Evolutionary conservation across 2,113 vertebrate genomes (phyloP).

Genomic region (Laticauda laticaudata): DNA sequence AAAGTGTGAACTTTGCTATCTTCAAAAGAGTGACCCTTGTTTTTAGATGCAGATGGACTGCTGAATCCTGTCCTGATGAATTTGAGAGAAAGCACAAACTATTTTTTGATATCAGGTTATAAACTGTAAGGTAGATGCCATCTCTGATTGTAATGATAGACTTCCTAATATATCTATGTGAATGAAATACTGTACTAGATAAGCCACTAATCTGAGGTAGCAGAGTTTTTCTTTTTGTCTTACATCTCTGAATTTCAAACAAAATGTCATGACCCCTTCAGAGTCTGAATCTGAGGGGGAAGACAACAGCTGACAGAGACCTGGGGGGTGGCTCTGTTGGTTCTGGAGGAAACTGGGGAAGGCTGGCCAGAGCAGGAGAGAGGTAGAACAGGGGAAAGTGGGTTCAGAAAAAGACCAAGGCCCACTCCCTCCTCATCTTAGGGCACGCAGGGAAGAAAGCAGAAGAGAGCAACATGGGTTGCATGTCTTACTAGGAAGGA

Average conservation of each 20-base stretch:
- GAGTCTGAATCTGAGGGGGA: too few species aligned
- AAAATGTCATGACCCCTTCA: neutral
- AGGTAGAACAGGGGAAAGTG: too few species aligned
- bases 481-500: too few species aligned
- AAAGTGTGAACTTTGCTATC: neutral
- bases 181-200: neutral
- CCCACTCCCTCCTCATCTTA: too few species aligned
- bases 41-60: neutral
- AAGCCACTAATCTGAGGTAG: neutral
- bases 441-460: too few species aligned
- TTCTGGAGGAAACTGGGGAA: too few species aligned
- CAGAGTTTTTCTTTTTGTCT: neutral
- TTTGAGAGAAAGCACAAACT: neutral
- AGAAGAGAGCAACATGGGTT: too few species aligned
- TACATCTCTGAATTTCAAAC: neutral
- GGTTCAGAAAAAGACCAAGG: too few species aligned
- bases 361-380: too few species aligned
- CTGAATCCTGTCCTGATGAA: neutral
- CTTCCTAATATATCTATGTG: neutral
- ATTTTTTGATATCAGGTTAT: neutral
- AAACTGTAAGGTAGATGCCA: neutral
- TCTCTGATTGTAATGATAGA: neutral
- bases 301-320: too few species aligned
- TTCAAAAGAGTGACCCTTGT: neutral
- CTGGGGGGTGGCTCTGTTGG: too few species aligned